Evolutionary conservation across 2,888 invertebrate genomes (phyloP), one percentile per base, ranked within the genome.

Genomic region (Ecliptopera silaceata): DNA sequence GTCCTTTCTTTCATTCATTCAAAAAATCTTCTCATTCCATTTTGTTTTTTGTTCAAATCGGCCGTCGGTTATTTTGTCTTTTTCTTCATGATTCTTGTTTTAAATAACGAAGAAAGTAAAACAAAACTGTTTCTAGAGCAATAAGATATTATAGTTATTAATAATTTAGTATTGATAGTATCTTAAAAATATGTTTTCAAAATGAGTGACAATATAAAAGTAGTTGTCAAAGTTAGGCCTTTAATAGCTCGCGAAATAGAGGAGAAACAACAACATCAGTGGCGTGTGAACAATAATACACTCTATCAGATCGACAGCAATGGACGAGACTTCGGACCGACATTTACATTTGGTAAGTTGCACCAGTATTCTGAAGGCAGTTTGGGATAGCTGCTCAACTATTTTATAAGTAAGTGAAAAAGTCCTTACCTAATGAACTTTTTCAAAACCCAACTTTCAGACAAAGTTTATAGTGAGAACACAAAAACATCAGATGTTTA

Each of bases 211-310:
- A 94, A 93, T 75, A 95, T 96, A 47, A 94, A 95, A 91, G 96
- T 96, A 50, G 95, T 94, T 56, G 94, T 96, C 59, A 95, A 95
- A 89, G 92, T 95, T 62, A 92, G 96, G 42, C 95, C 95, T 17
- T 76, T 95, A 8, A 93, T 94, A 68, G 80, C 90, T 69, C 92
- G 94, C 44, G 95, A 96, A 82, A 86, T 92, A 44, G 93, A 93
- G 36, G 92, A 93, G 4, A 92, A 93, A 68, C 82, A 91, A 47
- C 75, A 82, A 5, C 83, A 88, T 58, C 92, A 93, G 73, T 95
- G 95, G 95, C 84, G 86, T 36, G 90, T 94, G 29, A 86, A 91
- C 47, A 92, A 92, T 45, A 93, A 94, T 65, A 88, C 92, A 0
- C 92, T 96, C 6, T 86, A 90, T 60, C 92, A 93, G 56, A 73